phyloP scores from a whole-genome alignment of 2,113 vertebrate species.

The Asarcornis scutulata region DNA sequence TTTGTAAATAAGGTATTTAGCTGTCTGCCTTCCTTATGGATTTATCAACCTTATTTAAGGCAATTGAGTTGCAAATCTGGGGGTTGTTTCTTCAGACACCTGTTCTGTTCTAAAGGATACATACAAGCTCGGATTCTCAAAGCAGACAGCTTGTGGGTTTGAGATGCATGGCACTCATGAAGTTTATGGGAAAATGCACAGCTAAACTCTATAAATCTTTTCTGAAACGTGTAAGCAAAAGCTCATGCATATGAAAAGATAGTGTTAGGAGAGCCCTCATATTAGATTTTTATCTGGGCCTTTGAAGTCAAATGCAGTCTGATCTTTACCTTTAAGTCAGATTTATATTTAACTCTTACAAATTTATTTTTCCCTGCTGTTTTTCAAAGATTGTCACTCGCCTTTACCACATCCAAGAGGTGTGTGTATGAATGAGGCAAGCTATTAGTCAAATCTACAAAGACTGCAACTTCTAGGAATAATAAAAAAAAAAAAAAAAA shows the following conservation, averaged over 20 bases:
- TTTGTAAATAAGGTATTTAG: not conserved
- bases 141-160: not conserved
- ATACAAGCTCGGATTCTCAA: not conserved
- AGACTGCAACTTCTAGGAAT: not conserved
- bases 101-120: not conserved
- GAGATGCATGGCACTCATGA: not conserved
- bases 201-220: not conserved
- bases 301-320: slow-evolving; percentile 31
- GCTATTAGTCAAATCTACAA: not conserved
- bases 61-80: not conserved
- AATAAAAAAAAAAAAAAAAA: not conserved
- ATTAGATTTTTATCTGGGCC: slow-evolving; percentile 18
- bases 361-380: not conserved
- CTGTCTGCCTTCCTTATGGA: not conserved
- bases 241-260: not conserved
- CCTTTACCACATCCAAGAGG: not conserved
- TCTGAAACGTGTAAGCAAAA: slow-evolving; percentile 25
- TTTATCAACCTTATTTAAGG: not conserved
- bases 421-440: not conserved
- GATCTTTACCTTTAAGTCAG: slow-evolving; percentile 20
- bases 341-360: slow-evolving; percentile 10
- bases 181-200: not conserved
- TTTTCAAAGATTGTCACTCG: not conserved
- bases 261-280: slow-evolving; percentile 7
- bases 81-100: not conserved